phyloP scores from a whole-genome alignment of 2,113 vertebrate species.

The Paraplagusia blochii region DNA sequence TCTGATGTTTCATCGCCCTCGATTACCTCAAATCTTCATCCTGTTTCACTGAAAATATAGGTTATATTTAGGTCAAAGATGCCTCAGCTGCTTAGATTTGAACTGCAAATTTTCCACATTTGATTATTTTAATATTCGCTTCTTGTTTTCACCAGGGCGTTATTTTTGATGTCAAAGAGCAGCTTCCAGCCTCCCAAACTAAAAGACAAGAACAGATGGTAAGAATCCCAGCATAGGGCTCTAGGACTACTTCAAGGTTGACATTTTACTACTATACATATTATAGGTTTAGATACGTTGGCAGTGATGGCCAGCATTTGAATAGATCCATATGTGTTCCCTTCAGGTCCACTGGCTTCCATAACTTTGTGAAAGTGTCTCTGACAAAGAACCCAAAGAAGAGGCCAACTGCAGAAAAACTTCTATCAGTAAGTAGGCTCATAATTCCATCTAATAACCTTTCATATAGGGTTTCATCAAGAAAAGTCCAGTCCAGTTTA shows the following conservation, averaged over 20 bases:
- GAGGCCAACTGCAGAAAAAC: constrained; percentile 95
- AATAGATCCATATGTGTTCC: constrained; percentile 9
- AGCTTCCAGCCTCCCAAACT: constrained; percentile 96
- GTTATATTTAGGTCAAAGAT: constrained; percentile 4
- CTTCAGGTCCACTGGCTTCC: constrained; percentile 87
- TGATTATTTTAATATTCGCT: background rate
- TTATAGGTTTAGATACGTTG: background rate
- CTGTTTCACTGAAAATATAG: constrained; percentile 10
- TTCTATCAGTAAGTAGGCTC: constrained; percentile 83
- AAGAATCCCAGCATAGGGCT: constrained; percentile 41
- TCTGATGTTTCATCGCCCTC: background rate
- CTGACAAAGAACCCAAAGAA: constrained; percentile 97
- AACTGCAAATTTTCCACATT: background rate
- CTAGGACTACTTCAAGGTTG: background rate
- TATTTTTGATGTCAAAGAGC: constrained; percentile 98
- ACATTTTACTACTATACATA: no score
- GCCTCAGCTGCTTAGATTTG: background rate
- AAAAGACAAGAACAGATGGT: constrained; percentile 98
- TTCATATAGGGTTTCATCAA: no score
- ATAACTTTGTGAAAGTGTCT: constrained; percentile 95
- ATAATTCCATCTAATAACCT: background rate
- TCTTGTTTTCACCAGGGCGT: constrained; percentile 76
- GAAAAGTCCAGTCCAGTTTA: no score
- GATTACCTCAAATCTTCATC: constrained; percentile 10
- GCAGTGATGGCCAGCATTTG: background rate